A percentile compares a stretch with the other conserved stretches of the same genome.
These are phyloP conservation scores for Holacanthus passer DNA, from an alignment of 2,113 vertebrate species.

Conservation along the genomic window DNA sequence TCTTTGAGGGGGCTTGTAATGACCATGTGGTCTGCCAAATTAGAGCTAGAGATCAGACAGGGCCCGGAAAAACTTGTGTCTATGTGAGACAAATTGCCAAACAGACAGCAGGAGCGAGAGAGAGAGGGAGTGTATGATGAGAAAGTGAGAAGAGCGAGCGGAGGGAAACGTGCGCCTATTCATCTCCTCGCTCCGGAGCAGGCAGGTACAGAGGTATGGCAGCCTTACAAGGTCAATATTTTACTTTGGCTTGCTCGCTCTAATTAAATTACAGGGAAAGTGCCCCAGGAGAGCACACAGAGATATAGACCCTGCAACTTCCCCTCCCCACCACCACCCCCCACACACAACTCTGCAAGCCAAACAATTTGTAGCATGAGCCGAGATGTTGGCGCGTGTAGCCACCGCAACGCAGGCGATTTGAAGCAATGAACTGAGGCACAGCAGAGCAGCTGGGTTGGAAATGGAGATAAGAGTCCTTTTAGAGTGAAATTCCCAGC, in stretches of 20 bases:
- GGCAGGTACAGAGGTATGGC: slow-evolving; percentile 74
- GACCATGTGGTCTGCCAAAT: slow-evolving; percentile 27
- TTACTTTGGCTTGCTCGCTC: slow-evolving; percentile 77
- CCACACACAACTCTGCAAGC: slow-evolving; percentile 40
- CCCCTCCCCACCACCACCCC: background rate
- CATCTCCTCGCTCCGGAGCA: slow-evolving; percentile 66
- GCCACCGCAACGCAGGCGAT: slow-evolving; percentile 25
- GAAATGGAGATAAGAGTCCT: background rate
- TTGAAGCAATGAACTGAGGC: slow-evolving; percentile 22
- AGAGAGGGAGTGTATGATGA: slow-evolving; percentile 40
- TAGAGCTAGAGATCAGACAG: slow-evolving; percentile 54
- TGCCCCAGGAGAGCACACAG: slow-evolving; percentile 55
- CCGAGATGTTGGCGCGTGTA: slow-evolving; percentile 45
- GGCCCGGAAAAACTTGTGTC: slow-evolving; percentile 15
- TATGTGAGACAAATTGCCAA: slow-evolving; percentile 58
- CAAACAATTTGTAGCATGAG: slow-evolving; percentile 70
- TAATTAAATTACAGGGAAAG: slow-evolving; percentile 81
- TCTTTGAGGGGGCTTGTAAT: slow-evolving; percentile 35
- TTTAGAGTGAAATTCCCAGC: background rate
- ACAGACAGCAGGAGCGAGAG: slow-evolving; percentile 58
- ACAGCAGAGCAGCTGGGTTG: background rate
- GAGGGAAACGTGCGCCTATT: slow-evolving; percentile 50
- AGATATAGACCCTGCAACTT: slow-evolving; percentile 43
- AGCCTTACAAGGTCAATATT: slow-evolving; percentile 80
- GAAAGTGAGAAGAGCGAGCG: slow-evolving; percentile 37